A percentile compares a stretch with the other conserved stretches of the same genome.
Evolutionary conservation across 1,140 invertebrate species (phyloP).

Genomic region (Brachionus rubens): DNA sequence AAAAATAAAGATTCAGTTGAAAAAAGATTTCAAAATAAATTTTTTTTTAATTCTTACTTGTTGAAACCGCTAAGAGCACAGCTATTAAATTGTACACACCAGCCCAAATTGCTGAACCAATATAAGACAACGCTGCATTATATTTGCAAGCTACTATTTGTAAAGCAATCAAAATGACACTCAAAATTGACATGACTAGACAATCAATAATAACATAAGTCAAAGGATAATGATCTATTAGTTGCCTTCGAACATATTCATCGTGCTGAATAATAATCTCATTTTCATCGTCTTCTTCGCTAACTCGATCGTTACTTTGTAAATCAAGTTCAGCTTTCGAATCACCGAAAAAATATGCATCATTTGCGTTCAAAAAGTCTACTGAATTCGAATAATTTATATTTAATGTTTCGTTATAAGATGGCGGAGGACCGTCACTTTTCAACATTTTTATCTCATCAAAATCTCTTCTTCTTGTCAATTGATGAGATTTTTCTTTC

Average conservation of each 20-base stretch:
- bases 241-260: not conserved
- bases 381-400: constrained; percentile 26
- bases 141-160: constrained; percentile 18
- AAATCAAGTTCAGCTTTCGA: not conserved
- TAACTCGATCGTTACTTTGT: not conserved
- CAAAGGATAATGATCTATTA: constrained; percentile 17
- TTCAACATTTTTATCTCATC: not conserved
- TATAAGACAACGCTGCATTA: constrained; percentile 28
- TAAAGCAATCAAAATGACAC: constrained; percentile 14
- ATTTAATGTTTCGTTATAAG: constrained; percentile 1
- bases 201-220: constrained; percentile 25
- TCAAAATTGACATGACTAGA: constrained; percentile 7
- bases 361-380: constrained; percentile 26
- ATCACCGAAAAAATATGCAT: not conserved
- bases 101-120: constrained; percentile 44
- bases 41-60: not conserved
- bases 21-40: not conserved
- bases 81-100: constrained; percentile 29
- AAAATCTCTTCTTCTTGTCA: too few species aligned
- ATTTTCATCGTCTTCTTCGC: not conserved
- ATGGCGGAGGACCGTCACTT: not conserved
- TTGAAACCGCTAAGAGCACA: not conserved
- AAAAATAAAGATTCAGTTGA: not conserved
- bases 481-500: too few species aligned
- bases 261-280: not conserved